A percentile compares a stretch with the other conserved stretches of the same genome.
Conservation (phyloP, 2,888 invertebrate genomes). For the Steinernema scapterisci region DNA sequence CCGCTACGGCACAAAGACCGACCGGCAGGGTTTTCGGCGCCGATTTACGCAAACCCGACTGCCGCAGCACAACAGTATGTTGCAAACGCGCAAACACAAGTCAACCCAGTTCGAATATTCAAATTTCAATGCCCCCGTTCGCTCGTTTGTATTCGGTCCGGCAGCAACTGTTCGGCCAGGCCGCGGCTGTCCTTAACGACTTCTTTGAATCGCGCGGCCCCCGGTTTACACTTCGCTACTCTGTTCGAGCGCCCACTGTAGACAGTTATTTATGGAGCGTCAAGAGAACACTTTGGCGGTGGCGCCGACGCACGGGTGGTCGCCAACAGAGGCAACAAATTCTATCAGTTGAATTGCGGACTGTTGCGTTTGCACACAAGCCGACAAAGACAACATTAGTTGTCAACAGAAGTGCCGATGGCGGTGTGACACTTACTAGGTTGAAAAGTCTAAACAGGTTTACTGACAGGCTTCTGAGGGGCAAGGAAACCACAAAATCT, state of each 20-base stretch:
- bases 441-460: background rate
- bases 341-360: background rate
- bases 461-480: background rate
- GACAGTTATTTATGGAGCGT: slow-evolving; percentile 27
- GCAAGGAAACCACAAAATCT: background rate
- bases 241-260: slow-evolving; percentile 6
- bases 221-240: slow-evolving; percentile 19
- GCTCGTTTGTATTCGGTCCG: background rate
- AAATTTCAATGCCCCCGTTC: slow-evolving; percentile 23
- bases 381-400: slow-evolving; percentile 20
- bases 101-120: slow-evolving; percentile 13
- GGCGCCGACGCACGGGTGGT: slow-evolving; percentile 25
- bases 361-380: slow-evolving; percentile 6
- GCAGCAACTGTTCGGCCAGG: slow-evolving; percentile 12
- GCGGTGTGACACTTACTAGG: too few species aligned
- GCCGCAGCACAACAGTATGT: slow-evolving; percentile 9
- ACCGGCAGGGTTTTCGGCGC: background rate
- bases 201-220: slow-evolving; percentile 26
- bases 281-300: slow-evolving; percentile 13
- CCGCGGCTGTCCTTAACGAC: background rate
- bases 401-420: background rate
- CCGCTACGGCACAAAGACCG: slow-evolving; percentile 31
- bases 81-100: slow-evolving; percentile 23
- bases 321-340: background rate
- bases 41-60: background rate